Base-by-base conservation (phyloP, 2,797 vertebrate genomes). In the Triplophysa yarkandensis region DNA sequence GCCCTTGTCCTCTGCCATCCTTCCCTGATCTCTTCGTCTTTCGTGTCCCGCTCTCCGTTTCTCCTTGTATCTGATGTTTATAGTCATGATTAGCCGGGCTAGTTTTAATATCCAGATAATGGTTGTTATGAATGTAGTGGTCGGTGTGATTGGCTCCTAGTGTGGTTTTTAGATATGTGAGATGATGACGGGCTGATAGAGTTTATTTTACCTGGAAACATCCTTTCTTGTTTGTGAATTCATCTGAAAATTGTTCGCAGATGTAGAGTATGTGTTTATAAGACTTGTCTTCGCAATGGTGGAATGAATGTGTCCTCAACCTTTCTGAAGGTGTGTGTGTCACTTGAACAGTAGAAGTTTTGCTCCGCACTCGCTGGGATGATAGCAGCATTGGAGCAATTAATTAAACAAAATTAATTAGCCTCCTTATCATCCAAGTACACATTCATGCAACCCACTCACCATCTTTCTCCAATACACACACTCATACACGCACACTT, bases 361-460 rank as follows among this genome's bases (percentile, higher is more conserved):
- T 74, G 48, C 61, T 65, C 76, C 30, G 54, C 65, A 48, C 19
- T 66, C 63, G 6, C 62, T 68, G 63, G 71, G 81, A 81, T 82
- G 83, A 77, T 79, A 84, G 68, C 77, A 78, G 50, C 52, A 63
- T 82, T 85, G 76, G 74, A 62, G 81, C 82, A 80, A 86, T 85
- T 82, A 87, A 86, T 88, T 88, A 86, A 81, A 83, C 81, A 73
- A 86, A 86, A 88, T 87, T 81, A 86, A 89, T 87, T 77, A 85
- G 83, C 82, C 82, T 81, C 78, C 83, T 85, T 61, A 71, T 76
- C 65, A 62, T 78, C 48, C 41, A 8, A 69, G 77, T 74, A 71
- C 57, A 77, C 76, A 70, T 73, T 78, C 70, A 68, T 43, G 66
- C 70, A 74, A 36, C 67, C 6, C 27, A 67, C 72, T 64, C 34